A percentile compares a stretch with the other conserved stretches of the same genome.
Conservation (phyloP, 37 sponge, comb jelly and placozoan genomes). For the Bolinopsis microptera region DNA sequence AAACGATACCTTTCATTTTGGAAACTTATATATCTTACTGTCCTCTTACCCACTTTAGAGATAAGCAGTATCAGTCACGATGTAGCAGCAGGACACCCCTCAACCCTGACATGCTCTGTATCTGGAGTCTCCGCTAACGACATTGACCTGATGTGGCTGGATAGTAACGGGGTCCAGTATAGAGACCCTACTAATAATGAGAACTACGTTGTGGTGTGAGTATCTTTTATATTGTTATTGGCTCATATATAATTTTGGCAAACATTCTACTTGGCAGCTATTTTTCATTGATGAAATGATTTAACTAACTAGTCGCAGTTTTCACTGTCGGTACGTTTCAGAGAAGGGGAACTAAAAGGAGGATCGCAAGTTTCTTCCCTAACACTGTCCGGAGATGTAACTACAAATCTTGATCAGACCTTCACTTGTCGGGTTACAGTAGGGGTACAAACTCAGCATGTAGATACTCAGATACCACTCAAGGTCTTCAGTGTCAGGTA, state of each 20-base stretch:
- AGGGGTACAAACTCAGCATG: neutral
- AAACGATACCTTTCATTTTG: too few species aligned
- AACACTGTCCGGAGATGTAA: neutral
- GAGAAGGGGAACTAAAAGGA: neutral
- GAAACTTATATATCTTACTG: too few species aligned
- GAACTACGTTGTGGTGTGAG: neutral
- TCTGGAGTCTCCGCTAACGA: neutral
- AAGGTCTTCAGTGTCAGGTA: neutral
- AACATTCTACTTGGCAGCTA: too few species aligned
- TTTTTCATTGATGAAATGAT: too few species aligned
- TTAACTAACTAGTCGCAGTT: too few species aligned
- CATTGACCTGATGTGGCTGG: neutral
- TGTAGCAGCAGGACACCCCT: neutral
- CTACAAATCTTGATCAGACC: neutral
- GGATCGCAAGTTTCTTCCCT: neutral
- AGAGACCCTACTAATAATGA: neutral
- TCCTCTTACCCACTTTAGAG: too few species aligned
- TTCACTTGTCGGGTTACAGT: neutral
- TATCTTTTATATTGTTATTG: too few species aligned
- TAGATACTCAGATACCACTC: neutral
- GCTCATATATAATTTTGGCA: too few species aligned
- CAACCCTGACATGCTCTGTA: neutral
- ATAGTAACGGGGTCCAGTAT: neutral
- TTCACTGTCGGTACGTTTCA: too few species aligned
- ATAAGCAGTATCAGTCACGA: neutral